Percentiles rank a stretch among this genome's conserved stretches.
phyloP scores from a whole-genome alignment of 2,113 vertebrate species.

The Boleophthalmus pectinirostris region DNA sequence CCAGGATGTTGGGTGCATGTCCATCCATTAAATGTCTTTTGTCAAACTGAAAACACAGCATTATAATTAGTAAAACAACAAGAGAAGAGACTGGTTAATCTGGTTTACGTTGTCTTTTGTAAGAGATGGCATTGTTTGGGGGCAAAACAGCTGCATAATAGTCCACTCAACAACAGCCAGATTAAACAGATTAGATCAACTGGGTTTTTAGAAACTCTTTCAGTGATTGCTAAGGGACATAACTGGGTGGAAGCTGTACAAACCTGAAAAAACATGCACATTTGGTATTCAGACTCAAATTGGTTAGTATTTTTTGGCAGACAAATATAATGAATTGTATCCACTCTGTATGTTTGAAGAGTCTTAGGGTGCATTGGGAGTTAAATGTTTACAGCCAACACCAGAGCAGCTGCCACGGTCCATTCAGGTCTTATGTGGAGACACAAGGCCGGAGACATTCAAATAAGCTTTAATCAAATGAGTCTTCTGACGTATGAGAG shows the following conservation, averaged over 20 bases:
- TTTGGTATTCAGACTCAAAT: background rate
- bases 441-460: background rate
- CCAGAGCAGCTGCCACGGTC: slow-evolving; percentile 8
- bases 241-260: background rate
- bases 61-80: background rate
- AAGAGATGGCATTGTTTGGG: background rate
- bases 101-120: background rate
- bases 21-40: background rate
- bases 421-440: background rate
- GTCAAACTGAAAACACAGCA: background rate
- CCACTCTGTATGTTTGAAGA: background rate
- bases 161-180: background rate
- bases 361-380: background rate
- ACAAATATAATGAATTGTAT: background rate
- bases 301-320: background rate
- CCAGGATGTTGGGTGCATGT: background rate
- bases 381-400: slow-evolving; percentile 2
- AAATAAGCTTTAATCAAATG: slow-evolving; percentile 3
- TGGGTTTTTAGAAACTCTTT: background rate
- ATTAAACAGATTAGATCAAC: too few species aligned
- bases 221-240: background rate
- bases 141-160: slow-evolving; percentile 1
- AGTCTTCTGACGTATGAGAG: background rate
- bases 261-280: background rate
- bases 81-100: background rate